A percentile compares a stretch with the other conserved stretches of the same genome.
phyloP scores from a whole-genome alignment of 2,888 invertebrate species.

The Emmelina monodactyla region DNA sequence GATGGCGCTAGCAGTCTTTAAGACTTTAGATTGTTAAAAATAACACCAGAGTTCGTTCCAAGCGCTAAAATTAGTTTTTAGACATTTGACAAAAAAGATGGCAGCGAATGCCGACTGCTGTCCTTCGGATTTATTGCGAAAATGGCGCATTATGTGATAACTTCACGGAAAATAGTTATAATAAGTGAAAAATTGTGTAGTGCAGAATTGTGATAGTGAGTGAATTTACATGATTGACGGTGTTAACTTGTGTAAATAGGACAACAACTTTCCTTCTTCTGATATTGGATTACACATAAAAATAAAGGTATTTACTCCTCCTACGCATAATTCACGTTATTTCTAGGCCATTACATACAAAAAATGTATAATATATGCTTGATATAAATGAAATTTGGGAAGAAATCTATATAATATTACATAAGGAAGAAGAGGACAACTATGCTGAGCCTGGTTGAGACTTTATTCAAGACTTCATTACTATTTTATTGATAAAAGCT shows the following conservation, averaged over 20 bases:
- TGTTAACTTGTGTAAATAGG: constrained; percentile 55
- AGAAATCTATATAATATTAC: constrained; percentile 35
- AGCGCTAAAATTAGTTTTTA: constrained; percentile 64
- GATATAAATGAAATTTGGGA: background rate
- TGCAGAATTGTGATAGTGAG: constrained; percentile 59
- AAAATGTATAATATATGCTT: too few relatives aligned
- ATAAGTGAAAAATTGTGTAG: constrained; percentile 60
- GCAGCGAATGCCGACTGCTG: constrained; percentile 63
- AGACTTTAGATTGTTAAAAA: constrained; percentile 51
- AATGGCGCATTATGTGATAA: constrained; percentile 64
- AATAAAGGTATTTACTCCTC: constrained; percentile 57
- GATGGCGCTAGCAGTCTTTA: constrained; percentile 33
- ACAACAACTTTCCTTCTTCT: constrained; percentile 57
- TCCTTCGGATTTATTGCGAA: constrained; percentile 58
- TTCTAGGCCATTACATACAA: constrained; percentile 11
- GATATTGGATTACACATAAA: constrained; percentile 65
- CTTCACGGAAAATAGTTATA: constrained; percentile 54
- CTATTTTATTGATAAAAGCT: too few relatives aligned
- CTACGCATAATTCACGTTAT: constrained; percentile 35
- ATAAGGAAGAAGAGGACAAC: constrained; percentile 34
- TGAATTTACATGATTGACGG: constrained; percentile 54
- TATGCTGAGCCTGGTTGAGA: background rate
- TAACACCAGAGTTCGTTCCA: constrained; percentile 65
- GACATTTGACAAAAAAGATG: constrained; percentile 67
- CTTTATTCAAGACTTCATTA: too few relatives aligned